Base-by-base conservation (phyloP, 2,888 invertebrate genomes). In the Sarcophaga variegata region DNA sequence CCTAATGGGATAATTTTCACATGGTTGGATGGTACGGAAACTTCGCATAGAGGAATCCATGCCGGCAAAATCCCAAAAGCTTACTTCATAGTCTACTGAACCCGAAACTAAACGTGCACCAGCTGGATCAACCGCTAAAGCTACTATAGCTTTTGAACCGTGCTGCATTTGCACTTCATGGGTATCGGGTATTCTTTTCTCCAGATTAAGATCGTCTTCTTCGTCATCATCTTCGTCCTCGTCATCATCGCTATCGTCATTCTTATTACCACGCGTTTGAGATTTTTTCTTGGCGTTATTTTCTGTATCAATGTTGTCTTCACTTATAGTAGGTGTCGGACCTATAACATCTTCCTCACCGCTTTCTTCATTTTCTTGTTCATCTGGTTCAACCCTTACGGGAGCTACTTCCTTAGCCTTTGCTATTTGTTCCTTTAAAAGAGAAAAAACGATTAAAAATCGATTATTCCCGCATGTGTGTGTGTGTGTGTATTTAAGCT, bases 61-160 rank as follows among this genome's bases (percentile, higher is more conserved):
- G 5, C 99, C 99, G 87, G 98, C 98, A 94, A 99, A 99, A 92
- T 99, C 99, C 98, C 98, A 99, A 90, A 99, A 97, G 77, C 97
- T 97, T 2, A 99, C 97, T 89, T 99, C 98, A 93, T 99, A 99
- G 93, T 99, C 99, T 45, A 98, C 96, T 0, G 99, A 98, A 0
- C 99, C 99, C 0, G 97, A 96, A 0, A 97, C 95, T 37, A 95
- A 91, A 1, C 99, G 95, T 1, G 99, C 98, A 0, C 99, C 99
- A 2, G 98, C 97, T 0, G 98, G 98, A 93, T 99, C 99, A 0
- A 98, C 96, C 1, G 97, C 96, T 2, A 99, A 93, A 0, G 98
- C 98, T 4, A 98, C 96, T 0, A 99, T 96, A 3, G 98, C 97
- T 94, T 98, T 98, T 3, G 93, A 95, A 0, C 99, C 98, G 93